Percentiles rank a stretch among this genome's conserved stretches.
Conservation (phyloP, 2,113 vertebrate species). For the Circaetus cinerascens region DNA sequence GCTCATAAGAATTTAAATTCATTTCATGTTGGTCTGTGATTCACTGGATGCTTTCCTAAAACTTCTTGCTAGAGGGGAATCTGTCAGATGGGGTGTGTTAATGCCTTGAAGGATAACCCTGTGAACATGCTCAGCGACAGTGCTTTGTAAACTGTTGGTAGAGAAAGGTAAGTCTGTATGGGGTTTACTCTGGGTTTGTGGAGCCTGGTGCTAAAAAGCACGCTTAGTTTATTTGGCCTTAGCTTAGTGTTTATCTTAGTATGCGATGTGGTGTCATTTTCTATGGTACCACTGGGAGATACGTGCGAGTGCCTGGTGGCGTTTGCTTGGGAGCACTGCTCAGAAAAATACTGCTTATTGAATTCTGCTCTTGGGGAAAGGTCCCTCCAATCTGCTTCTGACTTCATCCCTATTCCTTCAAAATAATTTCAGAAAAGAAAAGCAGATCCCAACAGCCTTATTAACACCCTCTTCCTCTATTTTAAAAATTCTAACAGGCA, state of each 20-base stretch:
- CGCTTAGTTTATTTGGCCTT: not conserved
- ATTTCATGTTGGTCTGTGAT: not conserved
- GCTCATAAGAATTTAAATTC: not conserved
- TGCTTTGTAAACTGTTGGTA: not conserved
- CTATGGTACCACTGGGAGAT: not conserved
- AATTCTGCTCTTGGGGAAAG: not conserved
- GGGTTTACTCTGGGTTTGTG: not conserved
- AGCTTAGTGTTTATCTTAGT: not conserved
- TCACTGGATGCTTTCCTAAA: not conserved
- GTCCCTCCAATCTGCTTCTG: not conserved
- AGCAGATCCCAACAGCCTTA: not conserved
- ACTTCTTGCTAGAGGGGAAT: not conserved
- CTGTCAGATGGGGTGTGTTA: not conserved
- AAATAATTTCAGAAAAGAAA: not conserved
- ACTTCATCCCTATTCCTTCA: not conserved
- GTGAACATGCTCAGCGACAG: not conserved
- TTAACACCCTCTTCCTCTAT: not conserved
- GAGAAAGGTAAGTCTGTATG: not conserved
- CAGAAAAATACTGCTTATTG: not conserved
- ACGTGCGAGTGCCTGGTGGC: not conserved
- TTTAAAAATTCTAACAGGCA: not conserved
- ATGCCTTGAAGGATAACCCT: not conserved
- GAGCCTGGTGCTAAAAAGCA: not conserved
- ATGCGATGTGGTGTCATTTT: not conserved
- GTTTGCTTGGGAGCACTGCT: not conserved